Percentiles rank a stretch among this genome's conserved stretches.
These are phyloP conservation scores for Eilema depressum DNA, from an alignment of 2,888 invertebrate species.

Conservation along the genomic window DNA sequence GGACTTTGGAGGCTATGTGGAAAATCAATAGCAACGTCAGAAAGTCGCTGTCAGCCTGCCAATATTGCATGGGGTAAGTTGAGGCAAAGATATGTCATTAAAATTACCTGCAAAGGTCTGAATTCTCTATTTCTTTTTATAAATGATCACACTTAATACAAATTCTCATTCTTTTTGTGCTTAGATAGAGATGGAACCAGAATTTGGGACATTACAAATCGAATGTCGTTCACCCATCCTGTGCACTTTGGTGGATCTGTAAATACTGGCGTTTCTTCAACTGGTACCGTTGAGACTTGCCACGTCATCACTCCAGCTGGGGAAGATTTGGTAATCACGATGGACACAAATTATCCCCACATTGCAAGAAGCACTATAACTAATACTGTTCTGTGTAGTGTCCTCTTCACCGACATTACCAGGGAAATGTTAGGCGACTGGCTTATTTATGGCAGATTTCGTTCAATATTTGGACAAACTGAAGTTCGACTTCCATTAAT, in stretches of 20 bases:
- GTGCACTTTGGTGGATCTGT: constrained; percentile 57
- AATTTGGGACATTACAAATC: constrained; percentile 32
- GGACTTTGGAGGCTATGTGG: constrained; percentile 50
- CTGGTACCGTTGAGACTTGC: constrained; percentile 47
- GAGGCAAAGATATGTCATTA: not conserved
- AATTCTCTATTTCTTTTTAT: not conserved
- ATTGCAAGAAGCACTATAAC: constrained; percentile 45
- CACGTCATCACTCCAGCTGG: constrained; percentile 63
- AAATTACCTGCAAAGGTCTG: not conserved
- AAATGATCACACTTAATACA: not conserved
- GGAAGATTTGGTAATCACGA: constrained; percentile 53
- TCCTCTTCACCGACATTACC: constrained; percentile 57
- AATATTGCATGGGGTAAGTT: constrained; percentile 46
- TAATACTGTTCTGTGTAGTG: constrained; percentile 45
- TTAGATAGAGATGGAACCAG: constrained; percentile 31
- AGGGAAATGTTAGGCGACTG: constrained; percentile 55
- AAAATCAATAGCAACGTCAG: constrained; percentile 11
- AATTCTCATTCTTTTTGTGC: not conserved
- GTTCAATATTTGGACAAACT: constrained; percentile 13
- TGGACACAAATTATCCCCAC: constrained; percentile 52
- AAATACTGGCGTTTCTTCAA: constrained; percentile 48
- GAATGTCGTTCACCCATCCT: constrained; percentile 43
- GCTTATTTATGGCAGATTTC: constrained; percentile 59
- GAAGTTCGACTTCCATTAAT: constrained; percentile 55
- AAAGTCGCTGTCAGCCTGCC: constrained; percentile 42